These are phyloP conservation scores for Leptocoma aspasia DNA, from an alignment of 2,113 vertebrate species.

Conservation along the genomic window DNA sequence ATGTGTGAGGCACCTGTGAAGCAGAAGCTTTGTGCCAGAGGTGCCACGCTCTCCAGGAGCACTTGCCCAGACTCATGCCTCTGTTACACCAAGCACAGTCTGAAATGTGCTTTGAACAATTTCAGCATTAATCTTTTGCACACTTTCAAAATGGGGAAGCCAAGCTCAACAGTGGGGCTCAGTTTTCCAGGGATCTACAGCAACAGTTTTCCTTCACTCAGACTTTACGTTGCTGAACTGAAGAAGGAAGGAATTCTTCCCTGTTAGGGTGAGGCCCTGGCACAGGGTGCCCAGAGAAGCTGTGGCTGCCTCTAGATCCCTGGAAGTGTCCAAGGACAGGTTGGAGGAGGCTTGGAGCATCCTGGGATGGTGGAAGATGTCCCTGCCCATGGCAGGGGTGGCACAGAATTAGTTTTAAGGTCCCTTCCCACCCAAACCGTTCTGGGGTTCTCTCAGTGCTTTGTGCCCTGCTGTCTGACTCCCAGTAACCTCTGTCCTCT, in stretches of 20 bases:
- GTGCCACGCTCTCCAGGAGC: rapidly evolving
- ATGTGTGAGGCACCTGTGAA: too few relatives aligned
- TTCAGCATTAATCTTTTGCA: neutral
- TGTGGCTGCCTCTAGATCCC: neutral
- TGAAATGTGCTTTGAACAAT: neutral
- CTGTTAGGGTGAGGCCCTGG: neutral
- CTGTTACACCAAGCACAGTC: neutral
- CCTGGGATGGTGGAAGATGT: neutral
- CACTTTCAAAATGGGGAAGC: neutral
- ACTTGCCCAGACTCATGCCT: too few relatives aligned
- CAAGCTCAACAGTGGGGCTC: too few relatives aligned
- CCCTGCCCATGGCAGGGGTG: neutral
- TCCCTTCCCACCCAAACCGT: neutral
- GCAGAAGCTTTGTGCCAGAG: neutral
- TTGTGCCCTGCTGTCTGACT: neutral
- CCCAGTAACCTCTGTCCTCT: neutral
- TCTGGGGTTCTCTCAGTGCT: neutral
- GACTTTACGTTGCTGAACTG: neutral
- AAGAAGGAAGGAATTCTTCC: neutral
- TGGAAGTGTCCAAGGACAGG: neutral
- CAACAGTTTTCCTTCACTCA: neutral
- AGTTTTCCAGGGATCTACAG: neutral
- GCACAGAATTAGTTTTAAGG: neutral
- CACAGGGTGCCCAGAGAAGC: neutral
- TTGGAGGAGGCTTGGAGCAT: rapidly evolving